Evolutionary conservation across 1,140 invertebrate genomes (phyloP).

Genomic region (Penaeus vannamei): DNA sequence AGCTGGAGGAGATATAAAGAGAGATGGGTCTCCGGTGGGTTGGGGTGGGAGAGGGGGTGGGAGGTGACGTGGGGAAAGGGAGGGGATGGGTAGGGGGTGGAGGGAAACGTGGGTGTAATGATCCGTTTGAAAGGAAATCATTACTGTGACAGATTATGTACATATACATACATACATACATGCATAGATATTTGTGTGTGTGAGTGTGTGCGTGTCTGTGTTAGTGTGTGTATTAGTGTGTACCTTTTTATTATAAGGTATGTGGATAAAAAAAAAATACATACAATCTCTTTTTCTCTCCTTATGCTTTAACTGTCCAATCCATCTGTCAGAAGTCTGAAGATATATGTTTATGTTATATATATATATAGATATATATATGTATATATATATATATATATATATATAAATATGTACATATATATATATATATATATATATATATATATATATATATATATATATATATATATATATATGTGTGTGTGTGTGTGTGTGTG

Average conservation of each 20-base stretch:
- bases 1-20: no score
- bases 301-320: not conserved
- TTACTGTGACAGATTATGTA: not conserved
- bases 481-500: not conserved
- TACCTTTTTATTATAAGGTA: no score
- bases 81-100: no score
- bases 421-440: not conserved
- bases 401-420: not conserved
- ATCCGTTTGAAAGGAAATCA: not conserved
- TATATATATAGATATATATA: not conserved
- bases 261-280: no score
- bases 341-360: not conserved
- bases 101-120: no score
- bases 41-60: no score
- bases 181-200: not conserved
- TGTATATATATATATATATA: conserved; percentile 15
- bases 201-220: not conserved
- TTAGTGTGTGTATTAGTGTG: not conserved
- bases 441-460: not conserved
- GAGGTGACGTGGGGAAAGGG: no score
- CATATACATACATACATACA: not conserved
- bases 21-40: no score
- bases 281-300: not conserved
- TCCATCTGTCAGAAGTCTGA: not conserved
- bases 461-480: not conserved